Percentiles rank a stretch among this genome's conserved stretches.
Conservation (phyloP, 2,113 vertebrate genomes). For the Brachypodius melanocephalos region DNA sequence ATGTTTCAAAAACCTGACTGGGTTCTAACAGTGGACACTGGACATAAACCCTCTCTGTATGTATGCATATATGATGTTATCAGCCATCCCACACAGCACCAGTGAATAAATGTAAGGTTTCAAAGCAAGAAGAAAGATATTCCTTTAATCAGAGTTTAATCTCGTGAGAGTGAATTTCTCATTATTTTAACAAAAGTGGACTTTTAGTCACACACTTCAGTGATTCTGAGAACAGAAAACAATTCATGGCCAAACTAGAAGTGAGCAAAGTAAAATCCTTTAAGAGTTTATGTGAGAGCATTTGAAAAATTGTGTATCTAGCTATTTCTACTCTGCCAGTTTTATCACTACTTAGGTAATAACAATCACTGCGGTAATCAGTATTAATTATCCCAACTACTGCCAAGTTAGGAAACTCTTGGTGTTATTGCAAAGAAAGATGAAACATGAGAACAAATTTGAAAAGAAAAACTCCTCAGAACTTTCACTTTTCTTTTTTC, state of each 20-base stretch:
- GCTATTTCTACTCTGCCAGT: background rate
- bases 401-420: background rate
- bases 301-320: background rate
- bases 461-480: background rate
- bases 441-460: constrained; percentile 15
- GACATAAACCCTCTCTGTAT: background rate
- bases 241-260: background rate
- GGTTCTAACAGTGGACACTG: background rate
- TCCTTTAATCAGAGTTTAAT: background rate
- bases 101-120: background rate
- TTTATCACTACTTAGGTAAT: background rate
- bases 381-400: constrained; percentile 20
- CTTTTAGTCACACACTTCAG: background rate
- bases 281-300: background rate
- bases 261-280: background rate
- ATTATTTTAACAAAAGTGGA: background rate
- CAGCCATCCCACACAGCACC: background rate
- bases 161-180: background rate
- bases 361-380: background rate
- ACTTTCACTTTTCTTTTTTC: background rate
- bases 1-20: background rate
- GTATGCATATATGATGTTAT: background rate
- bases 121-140: background rate
- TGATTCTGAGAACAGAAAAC: background rate
- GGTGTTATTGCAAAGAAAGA: background rate